Evolutionary conservation across 2,113 vertebrate genomes (phyloP).

Genomic region (Forbesichthys agassizii): DNA sequence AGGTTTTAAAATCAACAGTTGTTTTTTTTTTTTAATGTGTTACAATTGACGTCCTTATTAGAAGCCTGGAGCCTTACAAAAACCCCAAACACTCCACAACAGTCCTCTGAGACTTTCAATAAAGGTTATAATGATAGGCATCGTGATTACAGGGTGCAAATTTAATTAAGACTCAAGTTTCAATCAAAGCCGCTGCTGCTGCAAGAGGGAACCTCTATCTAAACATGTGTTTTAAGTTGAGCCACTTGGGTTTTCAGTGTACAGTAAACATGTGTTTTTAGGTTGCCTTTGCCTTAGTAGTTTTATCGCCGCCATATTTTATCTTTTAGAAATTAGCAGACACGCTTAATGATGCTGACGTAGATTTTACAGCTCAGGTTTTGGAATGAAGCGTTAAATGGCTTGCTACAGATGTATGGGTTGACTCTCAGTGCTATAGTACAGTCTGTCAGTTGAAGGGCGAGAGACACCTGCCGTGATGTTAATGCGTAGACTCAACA

Average conservation of each 20-base stretch:
- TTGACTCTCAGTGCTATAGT: constrained; percentile 28
- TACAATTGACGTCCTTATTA: constrained; percentile 27
- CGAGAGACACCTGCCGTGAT: constrained; percentile 35
- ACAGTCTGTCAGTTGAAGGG: constrained; percentile 3
- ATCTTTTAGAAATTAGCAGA: constrained; percentile 65
- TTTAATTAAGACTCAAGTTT: constrained; percentile 42
- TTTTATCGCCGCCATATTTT: constrained; percentile 54
- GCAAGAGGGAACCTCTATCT: constrained; percentile 27
- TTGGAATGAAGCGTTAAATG: constrained; percentile 51
- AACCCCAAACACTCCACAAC: constrained; percentile 33
- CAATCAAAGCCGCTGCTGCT: constrained; percentile 4
- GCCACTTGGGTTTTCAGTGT: constrained; percentile 21
- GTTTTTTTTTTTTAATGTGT: constrained; percentile 16
- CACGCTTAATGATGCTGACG: constrained; percentile 54
- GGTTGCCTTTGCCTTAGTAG: constrained; percentile 31
- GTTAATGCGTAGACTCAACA: constrained; percentile 18
- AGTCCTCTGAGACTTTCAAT: constrained; percentile 34
- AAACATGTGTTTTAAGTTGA: constrained; percentile 44
- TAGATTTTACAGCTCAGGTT: constrained; percentile 46
- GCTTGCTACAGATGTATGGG: constrained; percentile 35
- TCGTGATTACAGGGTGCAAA: constrained; percentile 44
- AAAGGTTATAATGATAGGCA: constrained; percentile 48
- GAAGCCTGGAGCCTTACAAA: constrained; percentile 42
- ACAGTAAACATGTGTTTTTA: constrained; percentile 54
- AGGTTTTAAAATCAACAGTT: constrained; percentile 14